Evolutionary conservation across 2,113 vertebrate species (phyloP).

Genomic region (Megaptera novaeangliae): DNA sequence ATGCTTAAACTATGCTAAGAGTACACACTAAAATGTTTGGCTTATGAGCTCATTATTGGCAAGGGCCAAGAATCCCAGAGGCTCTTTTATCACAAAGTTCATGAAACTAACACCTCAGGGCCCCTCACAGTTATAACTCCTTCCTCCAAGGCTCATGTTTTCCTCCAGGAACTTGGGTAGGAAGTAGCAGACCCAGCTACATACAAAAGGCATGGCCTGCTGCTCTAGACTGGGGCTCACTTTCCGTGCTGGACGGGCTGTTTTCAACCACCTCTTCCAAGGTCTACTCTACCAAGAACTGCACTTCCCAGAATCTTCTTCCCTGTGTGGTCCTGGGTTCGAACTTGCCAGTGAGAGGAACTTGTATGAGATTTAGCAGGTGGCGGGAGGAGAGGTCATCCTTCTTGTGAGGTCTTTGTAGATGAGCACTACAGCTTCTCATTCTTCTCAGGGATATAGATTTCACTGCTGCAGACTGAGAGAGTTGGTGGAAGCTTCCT

Average conservation of each 20-base stretch:
- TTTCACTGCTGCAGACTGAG: background rate
- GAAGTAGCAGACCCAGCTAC: background rate
- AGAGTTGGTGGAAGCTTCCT: background rate
- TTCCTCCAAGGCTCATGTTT: background rate
- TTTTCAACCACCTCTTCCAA: background rate
- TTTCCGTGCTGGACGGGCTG: background rate
- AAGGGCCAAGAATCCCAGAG: background rate
- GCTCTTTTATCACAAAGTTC: background rate
- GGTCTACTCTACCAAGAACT: background rate
- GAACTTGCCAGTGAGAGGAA: background rate
- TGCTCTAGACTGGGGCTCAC: background rate
- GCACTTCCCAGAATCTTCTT: background rate
- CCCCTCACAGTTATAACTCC: too few relatives aligned
- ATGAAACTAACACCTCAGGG: background rate
- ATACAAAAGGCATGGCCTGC: background rate
- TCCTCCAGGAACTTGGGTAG: background rate
- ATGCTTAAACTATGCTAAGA: background rate
- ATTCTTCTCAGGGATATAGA: background rate
- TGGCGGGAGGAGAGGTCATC: background rate
- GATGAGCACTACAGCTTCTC: background rate
- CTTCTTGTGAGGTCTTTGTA: background rate
- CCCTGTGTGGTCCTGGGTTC: background rate
- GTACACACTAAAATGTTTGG: background rate
- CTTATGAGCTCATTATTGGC: background rate
- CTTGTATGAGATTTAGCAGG: background rate